phyloP scores from a whole-genome alignment of 2,888 invertebrate genomes.

The Oscheius onirici region DNA sequence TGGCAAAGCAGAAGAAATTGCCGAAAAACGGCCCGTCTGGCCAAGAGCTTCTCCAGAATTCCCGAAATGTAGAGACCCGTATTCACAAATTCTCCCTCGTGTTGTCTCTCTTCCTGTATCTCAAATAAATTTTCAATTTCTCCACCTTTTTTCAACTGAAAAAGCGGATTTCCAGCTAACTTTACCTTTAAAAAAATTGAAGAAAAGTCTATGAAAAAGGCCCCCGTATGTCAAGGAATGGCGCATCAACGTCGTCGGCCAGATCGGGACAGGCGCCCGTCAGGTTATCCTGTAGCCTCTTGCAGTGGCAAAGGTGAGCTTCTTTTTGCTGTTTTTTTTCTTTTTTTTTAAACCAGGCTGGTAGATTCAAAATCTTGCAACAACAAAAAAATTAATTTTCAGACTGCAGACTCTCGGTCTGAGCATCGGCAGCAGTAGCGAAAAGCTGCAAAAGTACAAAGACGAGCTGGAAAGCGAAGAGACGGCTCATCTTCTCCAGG shows the following conservation, averaged over 20 bases:
- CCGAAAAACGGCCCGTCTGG: no score
- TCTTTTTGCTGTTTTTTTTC: background rate
- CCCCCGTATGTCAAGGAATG: background rate
- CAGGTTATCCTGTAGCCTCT: background rate
- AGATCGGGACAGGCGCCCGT: background rate
- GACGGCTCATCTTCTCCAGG: background rate
- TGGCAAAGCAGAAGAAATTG: slow-evolving; percentile 44
- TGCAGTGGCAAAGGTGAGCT: background rate
- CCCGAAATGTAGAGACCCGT: no score
- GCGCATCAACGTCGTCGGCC: background rate
- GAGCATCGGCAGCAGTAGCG: background rate
- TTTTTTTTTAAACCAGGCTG: no score
- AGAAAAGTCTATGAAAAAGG: background rate
- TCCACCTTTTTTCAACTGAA: no score
- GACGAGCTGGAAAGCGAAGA: slow-evolving; percentile 7
- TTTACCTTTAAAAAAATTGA: no score
- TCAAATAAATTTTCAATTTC: no score
- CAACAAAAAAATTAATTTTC: background rate
- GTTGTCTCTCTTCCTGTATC: no score
- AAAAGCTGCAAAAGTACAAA: slow-evolving; percentile 1
- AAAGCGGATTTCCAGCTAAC: no score
- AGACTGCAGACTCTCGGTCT: background rate
- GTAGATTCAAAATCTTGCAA: no score
- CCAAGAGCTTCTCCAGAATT: no score
- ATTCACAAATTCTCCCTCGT: no score